Percentiles rank a stretch among this genome's conserved stretches.
Evolutionary conservation across 2,888 invertebrate genomes (phyloP).

Genomic region (Ormyrus pomaceus): DNA sequence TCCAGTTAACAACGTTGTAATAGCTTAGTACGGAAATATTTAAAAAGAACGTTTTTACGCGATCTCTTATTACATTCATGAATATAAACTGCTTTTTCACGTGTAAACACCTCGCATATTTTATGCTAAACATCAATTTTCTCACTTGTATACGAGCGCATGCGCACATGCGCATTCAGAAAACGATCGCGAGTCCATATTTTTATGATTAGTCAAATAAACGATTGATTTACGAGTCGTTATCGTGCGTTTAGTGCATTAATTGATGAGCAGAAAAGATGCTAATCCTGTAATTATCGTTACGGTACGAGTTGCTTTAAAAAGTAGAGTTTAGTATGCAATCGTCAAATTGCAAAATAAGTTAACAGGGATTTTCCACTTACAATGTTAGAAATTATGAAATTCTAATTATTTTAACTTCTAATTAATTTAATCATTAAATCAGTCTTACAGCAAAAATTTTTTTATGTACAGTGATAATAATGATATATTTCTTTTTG

Average conservation of each 20-base stretch:
- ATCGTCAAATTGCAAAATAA: too few relatives aligned
- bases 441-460: too few relatives aligned
- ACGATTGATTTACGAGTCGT: conserved; percentile 27
- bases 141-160: background rate
- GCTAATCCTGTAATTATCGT: too few relatives aligned
- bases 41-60: conserved; percentile 29
- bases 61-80: conserved; percentile 32
- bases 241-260: conserved; percentile 3
- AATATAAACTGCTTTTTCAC: conserved; percentile 33
- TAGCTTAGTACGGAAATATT: conserved; percentile 17
- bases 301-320: too few relatives aligned
- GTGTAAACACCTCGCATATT: conserved; percentile 29
- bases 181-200: conserved; percentile 12
- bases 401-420: too few relatives aligned
- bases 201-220: conserved; percentile 38
- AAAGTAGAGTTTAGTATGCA: too few relatives aligned
- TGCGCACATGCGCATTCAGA: conserved; percentile 7
- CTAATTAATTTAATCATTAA: too few relatives aligned
- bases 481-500: too few relatives aligned
- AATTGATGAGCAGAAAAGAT: background rate
- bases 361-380: too few relatives aligned
- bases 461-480: too few relatives aligned
- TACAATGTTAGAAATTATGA: too few relatives aligned
- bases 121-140: conserved; percentile 38
- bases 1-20: conserved; percentile 12